A percentile compares a stretch with the other conserved stretches of the same genome.
phyloP scores from a whole-genome alignment of 1,140 invertebrate species.

The fruit fly (Drosophila melanogaster) region DNA sequence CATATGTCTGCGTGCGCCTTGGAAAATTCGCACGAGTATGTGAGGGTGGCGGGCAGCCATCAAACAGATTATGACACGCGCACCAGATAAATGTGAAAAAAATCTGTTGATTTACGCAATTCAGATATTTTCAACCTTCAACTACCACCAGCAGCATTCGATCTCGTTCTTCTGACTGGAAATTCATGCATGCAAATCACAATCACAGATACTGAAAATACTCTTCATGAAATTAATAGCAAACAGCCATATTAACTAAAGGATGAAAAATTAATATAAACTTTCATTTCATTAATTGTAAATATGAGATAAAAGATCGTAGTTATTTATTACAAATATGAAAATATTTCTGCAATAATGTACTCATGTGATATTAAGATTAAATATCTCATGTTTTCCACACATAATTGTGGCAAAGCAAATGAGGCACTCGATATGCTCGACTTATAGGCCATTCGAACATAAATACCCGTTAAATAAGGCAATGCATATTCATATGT shows the following conservation, averaged over 20 bases:
- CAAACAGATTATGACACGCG: constrained; percentile 76
- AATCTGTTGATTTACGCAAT: constrained; percentile 70
- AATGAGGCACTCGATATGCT: background rate
- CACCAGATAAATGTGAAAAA: constrained; percentile 18
- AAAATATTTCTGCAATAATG: too few species aligned
- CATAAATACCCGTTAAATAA: constrained; percentile 46
- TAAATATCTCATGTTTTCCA: background rate
- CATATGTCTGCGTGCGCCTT: constrained; percentile 1
- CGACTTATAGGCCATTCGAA: background rate
- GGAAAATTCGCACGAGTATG: constrained; percentile 5
- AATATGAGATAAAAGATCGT: too few species aligned
- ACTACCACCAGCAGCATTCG: constrained; percentile 8
- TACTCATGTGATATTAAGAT: background rate
- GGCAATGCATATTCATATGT: constrained; percentile 28
- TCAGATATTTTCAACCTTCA: constrained; percentile 50
- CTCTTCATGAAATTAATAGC: constrained; percentile 4
- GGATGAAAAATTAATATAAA: background rate
- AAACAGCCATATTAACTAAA: background rate
- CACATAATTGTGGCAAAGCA: background rate
- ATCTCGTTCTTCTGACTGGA: constrained; percentile 27
- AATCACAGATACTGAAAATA: constrained; percentile 6
- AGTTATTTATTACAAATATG: too few species aligned
- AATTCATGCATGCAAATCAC: constrained; percentile 18
- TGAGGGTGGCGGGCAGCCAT: constrained; percentile 37
- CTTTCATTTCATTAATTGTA: too few species aligned